These are phyloP conservation scores for Calliphora vomitoria DNA, from an alignment of 2,888 invertebrate species.

Conservation along the genomic window DNA sequence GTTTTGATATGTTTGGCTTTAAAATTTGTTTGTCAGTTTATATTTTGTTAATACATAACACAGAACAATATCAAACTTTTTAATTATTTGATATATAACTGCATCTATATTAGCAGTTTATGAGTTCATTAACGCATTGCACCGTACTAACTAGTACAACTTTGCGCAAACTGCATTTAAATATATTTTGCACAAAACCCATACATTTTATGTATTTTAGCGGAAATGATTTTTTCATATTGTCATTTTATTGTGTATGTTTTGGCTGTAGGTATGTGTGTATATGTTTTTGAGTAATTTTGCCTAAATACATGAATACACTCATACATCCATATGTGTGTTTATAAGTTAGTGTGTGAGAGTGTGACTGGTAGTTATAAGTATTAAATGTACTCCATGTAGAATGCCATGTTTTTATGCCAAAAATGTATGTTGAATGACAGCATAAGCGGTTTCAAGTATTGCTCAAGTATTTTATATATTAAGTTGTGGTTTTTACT, in stretches of 20 bases:
- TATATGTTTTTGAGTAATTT: background rate
- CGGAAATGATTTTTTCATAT: constrained; percentile 69
- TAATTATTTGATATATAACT: no score
- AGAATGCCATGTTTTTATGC: constrained; percentile 72
- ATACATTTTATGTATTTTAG: constrained; percentile 67
- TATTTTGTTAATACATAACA: no score
- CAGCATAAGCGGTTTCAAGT: constrained; percentile 72
- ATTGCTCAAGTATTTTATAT: constrained; percentile 68
- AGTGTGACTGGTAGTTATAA: constrained; percentile 53
- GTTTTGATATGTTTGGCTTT: no score
- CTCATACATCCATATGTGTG: background rate
- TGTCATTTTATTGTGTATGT: constrained; percentile 52
- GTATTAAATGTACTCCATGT: constrained; percentile 72
- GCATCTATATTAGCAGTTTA: no score
- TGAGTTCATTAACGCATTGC: no score
- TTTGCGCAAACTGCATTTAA: no score
- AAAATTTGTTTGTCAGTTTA: no score
- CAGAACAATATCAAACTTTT: no score
- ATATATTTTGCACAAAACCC: constrained; percentile 45
- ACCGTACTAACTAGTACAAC: no score
- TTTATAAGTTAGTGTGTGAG: constrained; percentile 11
- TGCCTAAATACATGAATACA: background rate
- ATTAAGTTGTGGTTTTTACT: constrained; percentile 64
- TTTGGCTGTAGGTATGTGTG: background rate
- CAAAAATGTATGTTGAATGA: constrained; percentile 68